phyloP scores from a whole-genome alignment of 2,797 vertebrate species.

The Pteronotus mesoamericanus region DNA sequence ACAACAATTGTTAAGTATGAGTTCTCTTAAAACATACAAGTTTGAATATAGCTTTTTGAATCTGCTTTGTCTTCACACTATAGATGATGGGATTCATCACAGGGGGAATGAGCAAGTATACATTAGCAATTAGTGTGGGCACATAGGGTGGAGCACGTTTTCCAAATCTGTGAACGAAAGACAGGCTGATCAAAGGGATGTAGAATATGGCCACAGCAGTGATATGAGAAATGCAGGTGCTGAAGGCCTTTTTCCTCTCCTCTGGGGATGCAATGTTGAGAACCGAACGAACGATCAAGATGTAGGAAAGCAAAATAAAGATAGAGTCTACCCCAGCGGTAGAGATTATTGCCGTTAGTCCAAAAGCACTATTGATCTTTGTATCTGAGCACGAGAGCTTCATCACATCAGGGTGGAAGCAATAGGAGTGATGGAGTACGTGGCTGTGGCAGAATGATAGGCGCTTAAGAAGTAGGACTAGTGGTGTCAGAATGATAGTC shows the following conservation, averaged over 20 bases:
- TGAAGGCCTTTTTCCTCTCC: conserved; percentile 60
- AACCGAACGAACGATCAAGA: conserved; percentile 51
- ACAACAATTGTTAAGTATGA: neutral
- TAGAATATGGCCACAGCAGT: conserved; percentile 58
- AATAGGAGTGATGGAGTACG: conserved; percentile 55
- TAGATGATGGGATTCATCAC: conserved; percentile 69
- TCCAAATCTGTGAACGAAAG: conserved; percentile 60
- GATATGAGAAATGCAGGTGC: conserved; percentile 57
- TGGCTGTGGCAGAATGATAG: conserved; percentile 35
- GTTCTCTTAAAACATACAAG: neutral
- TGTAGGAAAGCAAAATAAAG: conserved; percentile 61
- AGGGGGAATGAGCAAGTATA: conserved; percentile 40
- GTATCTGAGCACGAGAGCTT: conserved; percentile 56
- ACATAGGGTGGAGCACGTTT: neutral
- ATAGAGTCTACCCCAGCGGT: conserved; percentile 56
- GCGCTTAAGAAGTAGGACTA: conserved; percentile 50
- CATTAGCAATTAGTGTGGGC: conserved; percentile 46
- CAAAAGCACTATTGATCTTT: conserved; percentile 58
- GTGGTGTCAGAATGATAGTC: conserved; percentile 28
- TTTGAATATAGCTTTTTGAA: conserved; percentile 58
- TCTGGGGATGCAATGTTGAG: conserved; percentile 51
- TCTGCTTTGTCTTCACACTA: conserved; percentile 64
- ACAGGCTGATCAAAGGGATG: conserved; percentile 63
- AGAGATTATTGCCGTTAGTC: conserved; percentile 49
- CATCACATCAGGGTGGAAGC: conserved; percentile 61